Evolutionary conservation across 2,888 invertebrate species (phyloP).

Genomic region (Drosophila eohydei): DNA sequence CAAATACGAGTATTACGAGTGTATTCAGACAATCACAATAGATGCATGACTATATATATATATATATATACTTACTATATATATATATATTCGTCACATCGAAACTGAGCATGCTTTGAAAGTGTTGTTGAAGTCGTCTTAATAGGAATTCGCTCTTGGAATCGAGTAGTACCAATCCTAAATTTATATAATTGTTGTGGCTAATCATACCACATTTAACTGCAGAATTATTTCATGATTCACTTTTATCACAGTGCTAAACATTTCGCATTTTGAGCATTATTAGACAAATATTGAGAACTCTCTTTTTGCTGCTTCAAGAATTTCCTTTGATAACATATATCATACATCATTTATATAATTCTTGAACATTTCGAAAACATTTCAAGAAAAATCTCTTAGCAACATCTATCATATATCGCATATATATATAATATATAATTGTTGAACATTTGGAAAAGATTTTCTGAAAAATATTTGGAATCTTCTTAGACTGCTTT

Average conservation of each 20-base stretch:
- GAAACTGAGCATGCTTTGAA: slow-evolving; percentile 38
- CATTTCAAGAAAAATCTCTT: background rate
- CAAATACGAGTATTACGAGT: slow-evolving; percentile 23
- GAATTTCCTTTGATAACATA: background rate
- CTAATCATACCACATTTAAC: background rate
- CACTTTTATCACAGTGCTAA: slow-evolving; percentile 48
- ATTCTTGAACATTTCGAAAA: background rate
- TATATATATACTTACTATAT: background rate
- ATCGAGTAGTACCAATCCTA: slow-evolving; percentile 16
- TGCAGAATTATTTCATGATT: slow-evolving; percentile 25
- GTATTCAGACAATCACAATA: slow-evolving; percentile 34
- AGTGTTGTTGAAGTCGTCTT: slow-evolving; percentile 14
- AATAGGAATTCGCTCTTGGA: slow-evolving; percentile 13
- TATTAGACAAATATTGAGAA: slow-evolving; percentile 4
- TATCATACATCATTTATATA: background rate
- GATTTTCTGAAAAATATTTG: slow-evolving; percentile 6
- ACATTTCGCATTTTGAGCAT: slow-evolving; percentile 37
- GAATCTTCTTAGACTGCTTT: background rate
- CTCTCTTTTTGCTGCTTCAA: background rate
- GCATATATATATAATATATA: background rate
- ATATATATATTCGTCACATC: background rate
- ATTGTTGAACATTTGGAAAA: background rate
- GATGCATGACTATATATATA: slow-evolving; percentile 15
- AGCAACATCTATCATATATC: background rate
- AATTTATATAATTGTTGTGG: slow-evolving; percentile 8